phyloP scores from a whole-genome alignment of 2,113 vertebrate genomes.

The Antechinus flavipes region DNA sequence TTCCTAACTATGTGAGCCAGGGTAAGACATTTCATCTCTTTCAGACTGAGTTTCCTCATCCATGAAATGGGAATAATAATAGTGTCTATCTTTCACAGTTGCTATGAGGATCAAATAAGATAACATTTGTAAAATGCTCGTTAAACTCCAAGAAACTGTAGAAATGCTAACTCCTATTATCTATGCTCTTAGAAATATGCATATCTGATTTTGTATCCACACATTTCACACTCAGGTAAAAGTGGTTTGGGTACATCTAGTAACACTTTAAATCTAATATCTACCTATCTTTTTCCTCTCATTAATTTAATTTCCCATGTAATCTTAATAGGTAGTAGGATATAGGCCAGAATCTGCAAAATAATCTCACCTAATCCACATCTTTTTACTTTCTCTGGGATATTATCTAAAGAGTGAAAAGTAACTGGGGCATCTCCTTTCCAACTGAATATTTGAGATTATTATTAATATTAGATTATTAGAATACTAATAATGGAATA shows the following conservation, averaged over 20 bases:
- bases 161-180: slow-evolving; percentile 16
- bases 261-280: background rate
- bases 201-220: background rate
- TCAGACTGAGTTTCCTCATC: too few species aligned
- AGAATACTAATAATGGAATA: too few species aligned
- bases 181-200: background rate
- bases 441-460: slow-evolving; percentile 36
- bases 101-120: background rate
- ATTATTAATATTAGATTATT: too few species aligned
- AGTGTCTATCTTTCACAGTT: background rate
- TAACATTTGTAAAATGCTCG: background rate
- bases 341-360: slow-evolving; percentile 13
- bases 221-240: too few species aligned
- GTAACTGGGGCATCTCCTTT: slow-evolving; percentile 69
- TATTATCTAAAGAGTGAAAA: slow-evolving; percentile 50
- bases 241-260: too few species aligned
- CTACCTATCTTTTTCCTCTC: background rate
- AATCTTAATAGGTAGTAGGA: background rate
- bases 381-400: slow-evolving; percentile 51
- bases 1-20: too few species aligned
- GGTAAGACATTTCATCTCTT: too few species aligned
- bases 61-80: too few species aligned
- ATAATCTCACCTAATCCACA: slow-evolving; percentile 28
- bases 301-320: background rate
- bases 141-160: slow-evolving; percentile 7